Evolutionary conservation across 1,140 invertebrate species (phyloP).

Genomic region (Drosophila neocordata): DNA sequence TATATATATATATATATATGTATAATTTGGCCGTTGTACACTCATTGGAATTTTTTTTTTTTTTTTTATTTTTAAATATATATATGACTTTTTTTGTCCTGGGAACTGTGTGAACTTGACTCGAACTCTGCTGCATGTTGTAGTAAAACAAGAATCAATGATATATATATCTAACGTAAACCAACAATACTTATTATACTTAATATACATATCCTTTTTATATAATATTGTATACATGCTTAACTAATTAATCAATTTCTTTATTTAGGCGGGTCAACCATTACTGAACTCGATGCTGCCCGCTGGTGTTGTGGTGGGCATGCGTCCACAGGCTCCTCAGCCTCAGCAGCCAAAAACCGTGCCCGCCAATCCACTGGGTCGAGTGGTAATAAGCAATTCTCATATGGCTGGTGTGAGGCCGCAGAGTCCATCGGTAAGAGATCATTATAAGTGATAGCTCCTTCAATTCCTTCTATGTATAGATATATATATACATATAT

Average conservation of each 20-base stretch:
- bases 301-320: constrained; percentile 93
- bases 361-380: constrained; percentile 86
- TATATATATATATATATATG: background rate
- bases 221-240: too few species aligned
- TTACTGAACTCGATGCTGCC: constrained; percentile 85
- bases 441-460: background rate
- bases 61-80: background rate
- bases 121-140: constrained; percentile 55
- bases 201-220: too few species aligned
- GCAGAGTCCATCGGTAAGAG: constrained; percentile 90
- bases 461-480: background rate
- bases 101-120: constrained; percentile 23
- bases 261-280: constrained; percentile 72
- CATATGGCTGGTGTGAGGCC: constrained; percentile 92
- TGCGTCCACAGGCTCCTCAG: constrained; percentile 87
- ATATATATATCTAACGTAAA: constrained; percentile 1
- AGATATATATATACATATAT: background rate
- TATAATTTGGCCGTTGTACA: too few species aligned
- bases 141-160: constrained; percentile 30
- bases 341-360: constrained; percentile 89
- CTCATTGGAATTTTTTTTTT: too few species aligned
- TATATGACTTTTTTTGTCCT: background rate
- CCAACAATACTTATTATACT: too few species aligned
- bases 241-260: background rate
- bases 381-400: constrained; percentile 90